Evolutionary conservation across 2,888 invertebrate genomes (phyloP).

Genomic region (Allygus modestus): DNA sequence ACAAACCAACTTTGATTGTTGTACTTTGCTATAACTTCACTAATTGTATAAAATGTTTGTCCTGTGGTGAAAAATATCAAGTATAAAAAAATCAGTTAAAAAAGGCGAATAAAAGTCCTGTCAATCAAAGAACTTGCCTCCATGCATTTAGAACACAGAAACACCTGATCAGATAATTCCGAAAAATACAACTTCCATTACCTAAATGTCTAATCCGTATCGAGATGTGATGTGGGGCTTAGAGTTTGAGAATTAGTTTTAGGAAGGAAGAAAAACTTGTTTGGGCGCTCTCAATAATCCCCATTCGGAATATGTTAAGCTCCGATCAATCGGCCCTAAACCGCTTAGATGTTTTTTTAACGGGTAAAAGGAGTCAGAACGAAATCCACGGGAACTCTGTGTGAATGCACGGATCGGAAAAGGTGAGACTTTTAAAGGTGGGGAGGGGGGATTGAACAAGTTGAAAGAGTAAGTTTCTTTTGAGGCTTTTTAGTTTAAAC

Average conservation of each 20-base stretch:
- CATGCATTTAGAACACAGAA: too few relatives aligned
- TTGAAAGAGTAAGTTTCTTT: neutral
- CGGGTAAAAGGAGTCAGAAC: slow-evolving; percentile 24
- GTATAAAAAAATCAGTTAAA: too few relatives aligned
- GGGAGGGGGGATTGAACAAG: neutral
- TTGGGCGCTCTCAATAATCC: neutral
- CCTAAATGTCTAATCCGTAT: neutral
- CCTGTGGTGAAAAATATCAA: too few relatives aligned
- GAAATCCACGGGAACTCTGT: neutral
- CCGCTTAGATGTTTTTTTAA: neutral
- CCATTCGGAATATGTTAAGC: slow-evolving; percentile 20
- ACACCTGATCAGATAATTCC: neutral
- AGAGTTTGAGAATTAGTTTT: neutral
- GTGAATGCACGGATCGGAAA: neutral
- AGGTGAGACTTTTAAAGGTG: neutral
- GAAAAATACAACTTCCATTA: slow-evolving; percentile 11
- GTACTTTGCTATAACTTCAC: too few relatives aligned
- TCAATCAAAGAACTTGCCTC: too few relatives aligned
- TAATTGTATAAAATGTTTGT: too few relatives aligned
- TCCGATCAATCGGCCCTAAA: neutral
- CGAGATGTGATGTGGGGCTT: slow-evolving; percentile 1
- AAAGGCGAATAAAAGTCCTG: too few relatives aligned
- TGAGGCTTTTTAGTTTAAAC: neutral
- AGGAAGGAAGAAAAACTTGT: slow-evolving; percentile 18
- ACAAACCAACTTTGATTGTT: too few relatives aligned